These are phyloP conservation scores for Salticus scenicus DNA, from an alignment of 2,888 invertebrate genomes.

Conservation along the genomic window DNA sequence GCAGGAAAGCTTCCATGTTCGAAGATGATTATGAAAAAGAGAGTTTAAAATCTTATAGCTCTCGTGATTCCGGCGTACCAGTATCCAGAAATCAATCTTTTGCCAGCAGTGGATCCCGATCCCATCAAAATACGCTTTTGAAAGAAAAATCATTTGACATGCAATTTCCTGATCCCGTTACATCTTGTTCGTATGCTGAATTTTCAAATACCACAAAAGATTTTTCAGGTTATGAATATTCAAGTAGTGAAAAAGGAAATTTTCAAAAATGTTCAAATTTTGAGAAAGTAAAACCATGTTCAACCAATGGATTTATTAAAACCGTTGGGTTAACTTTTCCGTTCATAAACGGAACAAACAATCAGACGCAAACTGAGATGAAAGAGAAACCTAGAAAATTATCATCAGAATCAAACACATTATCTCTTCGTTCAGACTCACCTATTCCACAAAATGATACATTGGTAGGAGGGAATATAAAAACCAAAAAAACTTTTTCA, in stretches of 20 bases:
- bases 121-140: neutral
- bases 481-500: constrained; percentile 9
- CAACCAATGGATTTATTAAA: constrained; percentile 1
- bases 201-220: neutral
- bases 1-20: neutral
- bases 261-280: neutral
- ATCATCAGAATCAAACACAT: neutral
- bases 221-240: neutral
- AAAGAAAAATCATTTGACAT: neutral
- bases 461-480: neutral
- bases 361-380: neutral
- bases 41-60: constrained; percentile 13
- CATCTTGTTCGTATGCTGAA: neutral
- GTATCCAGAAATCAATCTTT: constrained; percentile 29
- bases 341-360: neutral
- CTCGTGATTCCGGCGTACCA: constrained; percentile 24
- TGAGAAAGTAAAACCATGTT: neutral
- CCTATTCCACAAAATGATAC: constrained; percentile 7
- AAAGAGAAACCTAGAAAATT: neutral
- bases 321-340: neutral
- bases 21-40: constrained; percentile 8
- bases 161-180: too few species aligned
- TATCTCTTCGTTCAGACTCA: neutral
- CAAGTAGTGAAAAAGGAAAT: neutral
- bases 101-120: constrained; percentile 13